Evolutionary conservation across 1,140 invertebrate species (phyloP), one percentile per base, ranked within the genome.

Genomic region (Drosophila hydei): DNA sequence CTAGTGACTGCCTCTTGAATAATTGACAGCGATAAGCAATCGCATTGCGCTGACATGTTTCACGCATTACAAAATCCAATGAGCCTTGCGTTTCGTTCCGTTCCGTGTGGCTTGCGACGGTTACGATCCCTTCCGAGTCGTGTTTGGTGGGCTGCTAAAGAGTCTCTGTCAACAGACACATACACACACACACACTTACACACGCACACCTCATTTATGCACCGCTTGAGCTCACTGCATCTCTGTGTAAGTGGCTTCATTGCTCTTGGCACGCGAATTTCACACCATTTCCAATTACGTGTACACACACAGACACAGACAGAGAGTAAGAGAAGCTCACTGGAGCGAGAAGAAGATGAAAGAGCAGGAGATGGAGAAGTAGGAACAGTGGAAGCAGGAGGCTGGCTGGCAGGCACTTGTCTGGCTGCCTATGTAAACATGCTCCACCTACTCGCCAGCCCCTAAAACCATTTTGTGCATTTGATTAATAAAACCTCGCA

Each of bases 401-500:
- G 60, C 48, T 52, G 25, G 60, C 47, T 50, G 58, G 36, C 69
- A 59, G 79, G 60, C 79, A 79, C 72, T 78, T 81, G 72, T 56
- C 36, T 63, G 54, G 59, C 55, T 55, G 84, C 58, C 78, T 88
- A 88, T 88, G 83, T 88, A 88, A 89, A 89, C 84, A 85, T 50
- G 84, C 79, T 79, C 83, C 83, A 89, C 83, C 81, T 77, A 88
- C 81, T 80, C 68, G 83, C 67, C 81, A 77, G 81, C 81, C 81
- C 83, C 79, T 83, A 83, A 89, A 79, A 88, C 81, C 81, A 88
- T 88, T 89, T 88, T 89, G 81, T 89, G 76, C 68, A 89, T 83
- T 90, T 90, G 89, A 90, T 90, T 90, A 90, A 90, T 90, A 89
- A 90, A 90, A 84, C 80, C 78, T 81, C 77, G 79, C 76, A 90